Conservation (phyloP, 92 coral and sea anemone species). For the Phymanthus crucifer region DNA sequence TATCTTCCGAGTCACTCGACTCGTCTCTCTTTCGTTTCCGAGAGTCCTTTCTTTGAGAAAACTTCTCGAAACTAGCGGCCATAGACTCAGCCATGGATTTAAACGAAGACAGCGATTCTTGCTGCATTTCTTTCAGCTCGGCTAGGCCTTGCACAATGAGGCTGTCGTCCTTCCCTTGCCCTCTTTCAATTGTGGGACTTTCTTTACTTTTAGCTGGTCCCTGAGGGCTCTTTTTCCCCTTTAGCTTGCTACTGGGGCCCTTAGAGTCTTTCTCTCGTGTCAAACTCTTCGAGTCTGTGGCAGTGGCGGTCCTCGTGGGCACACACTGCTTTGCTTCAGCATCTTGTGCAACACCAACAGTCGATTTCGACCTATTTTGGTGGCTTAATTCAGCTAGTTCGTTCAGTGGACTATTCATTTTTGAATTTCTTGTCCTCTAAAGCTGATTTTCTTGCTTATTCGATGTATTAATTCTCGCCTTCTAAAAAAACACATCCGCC, state of each 20-base stretch:
- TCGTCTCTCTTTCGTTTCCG: slow-evolving; percentile 27
- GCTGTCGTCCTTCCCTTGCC: background rate
- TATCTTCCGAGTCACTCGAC: slow-evolving; percentile 8
- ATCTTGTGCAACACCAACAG: background rate
- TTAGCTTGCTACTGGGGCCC: slow-evolving; percentile 1
- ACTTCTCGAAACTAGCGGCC: slow-evolving; percentile 13
- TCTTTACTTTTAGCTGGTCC: background rate
- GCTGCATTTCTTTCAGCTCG: slow-evolving; percentile 1
- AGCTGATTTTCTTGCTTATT: background rate
- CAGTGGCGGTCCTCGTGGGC: slow-evolving; percentile 5
- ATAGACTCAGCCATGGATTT: slow-evolving; percentile 33
- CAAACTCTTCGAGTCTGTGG: background rate
- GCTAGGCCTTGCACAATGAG: slow-evolving; percentile 5
- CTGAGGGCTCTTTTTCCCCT: slow-evolving; percentile 16
- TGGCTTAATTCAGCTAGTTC: background rate
- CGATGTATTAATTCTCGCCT: background rate
- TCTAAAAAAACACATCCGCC: slow-evolving; percentile 14
- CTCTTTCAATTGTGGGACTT: slow-evolving; percentile 13
- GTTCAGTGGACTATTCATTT: background rate
- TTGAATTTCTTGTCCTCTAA: background rate
- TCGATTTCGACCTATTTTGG: background rate
- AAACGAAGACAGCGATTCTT: slow-evolving; percentile 1
- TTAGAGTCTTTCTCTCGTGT: slow-evolving; percentile 8
- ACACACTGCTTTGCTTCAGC: slow-evolving; percentile 2
- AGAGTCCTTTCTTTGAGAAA: slow-evolving; percentile 25